Evolutionary conservation across 2,888 invertebrate species (phyloP).

Genomic region (Neoascia interrupta): DNA sequence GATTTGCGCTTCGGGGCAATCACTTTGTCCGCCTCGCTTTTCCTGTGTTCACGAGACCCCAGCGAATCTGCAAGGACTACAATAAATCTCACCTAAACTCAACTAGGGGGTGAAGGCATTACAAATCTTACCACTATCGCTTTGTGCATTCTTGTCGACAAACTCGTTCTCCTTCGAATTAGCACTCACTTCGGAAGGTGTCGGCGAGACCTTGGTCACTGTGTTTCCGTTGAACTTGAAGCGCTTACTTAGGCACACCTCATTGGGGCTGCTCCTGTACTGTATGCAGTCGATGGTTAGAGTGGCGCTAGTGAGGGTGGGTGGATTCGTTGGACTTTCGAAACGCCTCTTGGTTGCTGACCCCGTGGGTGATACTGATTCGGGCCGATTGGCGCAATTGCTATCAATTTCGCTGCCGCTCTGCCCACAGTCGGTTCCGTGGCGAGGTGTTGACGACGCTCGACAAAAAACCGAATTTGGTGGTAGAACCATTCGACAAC

Average conservation of each 20-base stretch:
- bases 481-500: constrained; percentile 39
- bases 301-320: constrained; percentile 53
- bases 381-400: not conserved
- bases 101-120: not conserved
- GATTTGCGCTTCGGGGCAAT: constrained; percentile 37
- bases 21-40: constrained; percentile 29
- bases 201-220: constrained; percentile 75
- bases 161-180: constrained; percentile 78
- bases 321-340: constrained; percentile 15
- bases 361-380: constrained; percentile 29
- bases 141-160: constrained; percentile 67
- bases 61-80: constrained; percentile 35
- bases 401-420: constrained; percentile 5
- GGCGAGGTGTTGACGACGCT: constrained; percentile 6
- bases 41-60: constrained; percentile 25
- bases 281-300: constrained; percentile 70
- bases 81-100: not conserved
- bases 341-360: constrained; percentile 11
- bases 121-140: constrained; percentile 70
- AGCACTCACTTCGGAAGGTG: constrained; percentile 76
- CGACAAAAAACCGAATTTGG: constrained; percentile 11
- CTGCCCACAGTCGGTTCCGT: constrained; percentile 40
- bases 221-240: constrained; percentile 34
- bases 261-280: constrained; percentile 38
- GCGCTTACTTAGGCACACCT: constrained; percentile 47